phyloP scores from a whole-genome alignment of 2,797 vertebrate genomes.

The Acanthopagrus latus region DNA sequence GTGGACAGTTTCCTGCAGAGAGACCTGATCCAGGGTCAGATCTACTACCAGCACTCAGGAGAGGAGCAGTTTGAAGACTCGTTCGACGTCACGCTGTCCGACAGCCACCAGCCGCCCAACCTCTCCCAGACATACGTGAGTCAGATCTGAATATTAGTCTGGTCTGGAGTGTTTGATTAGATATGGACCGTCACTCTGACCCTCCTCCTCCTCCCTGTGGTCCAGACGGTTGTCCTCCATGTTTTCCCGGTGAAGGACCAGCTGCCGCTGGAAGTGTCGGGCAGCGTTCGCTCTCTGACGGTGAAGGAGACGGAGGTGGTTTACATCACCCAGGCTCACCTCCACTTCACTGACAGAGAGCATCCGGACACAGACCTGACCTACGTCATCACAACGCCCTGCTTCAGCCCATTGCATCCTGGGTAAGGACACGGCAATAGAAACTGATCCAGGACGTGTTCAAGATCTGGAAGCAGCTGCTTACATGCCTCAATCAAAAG shows the following conservation, averaged over 20 bases:
- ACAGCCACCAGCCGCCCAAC: slow-evolving; percentile 83
- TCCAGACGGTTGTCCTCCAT: slow-evolving; percentile 80
- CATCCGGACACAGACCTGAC: slow-evolving; percentile 83
- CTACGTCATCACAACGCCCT: slow-evolving; percentile 82
- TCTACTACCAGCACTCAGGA: slow-evolving; percentile 85
- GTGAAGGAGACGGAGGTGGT: slow-evolving; percentile 87
- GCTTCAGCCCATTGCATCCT: slow-evolving; percentile 81
- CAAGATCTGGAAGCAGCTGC: not conserved
- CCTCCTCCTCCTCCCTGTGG: not conserved
- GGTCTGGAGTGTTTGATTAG: not conserved
- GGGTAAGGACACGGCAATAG: slow-evolving; percentile 57
- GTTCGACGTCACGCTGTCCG: slow-evolving; percentile 83
- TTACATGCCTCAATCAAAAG: not conserved
- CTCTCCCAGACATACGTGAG: slow-evolving; percentile 83
- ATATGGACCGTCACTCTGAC: not conserved
- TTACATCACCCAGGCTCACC: slow-evolving; percentile 81
- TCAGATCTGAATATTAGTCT: accelerated
- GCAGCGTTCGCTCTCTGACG: slow-evolving; percentile 75
- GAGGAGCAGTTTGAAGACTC: slow-evolving; percentile 85
- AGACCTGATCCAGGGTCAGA: slow-evolving; percentile 82
- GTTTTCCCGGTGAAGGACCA: slow-evolving; percentile 86
- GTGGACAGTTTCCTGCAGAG: slow-evolving; percentile 83
- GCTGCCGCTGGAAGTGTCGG: slow-evolving; percentile 81
- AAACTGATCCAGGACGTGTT: not conserved
- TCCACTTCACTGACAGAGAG: slow-evolving; percentile 84